These are phyloP conservation scores for Spongia lamella DNA, from an alignment of 37 sponge, comb jelly and placozoan species.

Conservation along the genomic window DNA sequence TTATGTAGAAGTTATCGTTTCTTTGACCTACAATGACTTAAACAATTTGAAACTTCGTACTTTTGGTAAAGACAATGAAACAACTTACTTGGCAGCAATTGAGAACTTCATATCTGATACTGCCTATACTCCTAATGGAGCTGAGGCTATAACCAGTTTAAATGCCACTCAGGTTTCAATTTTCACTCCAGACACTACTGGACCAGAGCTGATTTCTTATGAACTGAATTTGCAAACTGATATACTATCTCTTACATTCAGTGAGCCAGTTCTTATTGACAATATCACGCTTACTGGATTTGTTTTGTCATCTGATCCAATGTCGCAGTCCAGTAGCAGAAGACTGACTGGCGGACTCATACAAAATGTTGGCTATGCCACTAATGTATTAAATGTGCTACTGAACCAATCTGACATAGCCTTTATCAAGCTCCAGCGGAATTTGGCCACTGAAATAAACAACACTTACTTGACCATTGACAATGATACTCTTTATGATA, in stretches of 20 bases:
- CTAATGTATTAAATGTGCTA: conserved; percentile 33
- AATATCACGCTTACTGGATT: conserved; percentile 59
- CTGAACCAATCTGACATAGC: conserved; percentile 65
- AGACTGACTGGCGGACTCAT: conserved; percentile 55
- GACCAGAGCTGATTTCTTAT: conserved; percentile 58
- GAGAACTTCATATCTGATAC: conserved; percentile 65
- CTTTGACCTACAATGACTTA: conserved; percentile 56
- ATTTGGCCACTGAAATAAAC: conserved; percentile 56
- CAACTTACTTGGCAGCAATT: conserved; percentile 59
- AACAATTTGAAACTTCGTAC: conserved; percentile 48
- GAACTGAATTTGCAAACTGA: conserved; percentile 60
- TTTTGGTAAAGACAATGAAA: conserved; percentile 34
- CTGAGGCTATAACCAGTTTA: conserved; percentile 28
- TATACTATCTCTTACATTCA: conserved; percentile 60
- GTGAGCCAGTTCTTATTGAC: conserved; percentile 70
- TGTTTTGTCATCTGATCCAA: conserved; percentile 50
- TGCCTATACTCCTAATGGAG: conserved; percentile 61
- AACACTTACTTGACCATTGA: conserved; percentile 74
- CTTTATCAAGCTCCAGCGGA: conserved; percentile 61
- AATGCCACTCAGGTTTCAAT: conserved; percentile 48
- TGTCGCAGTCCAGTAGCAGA: conserved; percentile 11
- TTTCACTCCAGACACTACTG: conserved; percentile 66
- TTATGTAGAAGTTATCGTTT: conserved; percentile 30
- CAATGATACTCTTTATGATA: conserved; percentile 40
- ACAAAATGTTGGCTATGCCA: conserved; percentile 15